A percentile compares a stretch with the other conserved stretches of the same genome.
Evolutionary conservation across 2,888 invertebrate species (phyloP).

Genomic region (Conchocele bisecta): DNA sequence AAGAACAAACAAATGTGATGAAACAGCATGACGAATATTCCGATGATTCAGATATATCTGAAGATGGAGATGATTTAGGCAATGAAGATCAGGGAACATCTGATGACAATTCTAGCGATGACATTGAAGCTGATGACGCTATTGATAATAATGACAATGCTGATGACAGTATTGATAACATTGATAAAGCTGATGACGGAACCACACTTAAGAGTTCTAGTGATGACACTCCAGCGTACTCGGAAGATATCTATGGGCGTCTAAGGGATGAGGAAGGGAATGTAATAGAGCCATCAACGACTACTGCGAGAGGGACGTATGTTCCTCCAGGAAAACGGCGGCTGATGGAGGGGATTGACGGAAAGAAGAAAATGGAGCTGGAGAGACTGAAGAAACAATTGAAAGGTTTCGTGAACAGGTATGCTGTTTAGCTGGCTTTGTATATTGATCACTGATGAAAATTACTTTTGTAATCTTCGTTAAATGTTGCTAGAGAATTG

Average conservation of each 20-base stretch:
- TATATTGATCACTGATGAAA: neutral
- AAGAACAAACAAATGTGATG: no score
- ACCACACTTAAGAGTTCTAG: conserved; percentile 19
- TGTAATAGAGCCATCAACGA: conserved; percentile 84
- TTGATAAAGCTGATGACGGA: conserved; percentile 12
- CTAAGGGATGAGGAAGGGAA: conserved; percentile 91
- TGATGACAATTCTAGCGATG: conserved; percentile 33
- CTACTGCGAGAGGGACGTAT: conserved; percentile 87
- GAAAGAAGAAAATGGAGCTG: conserved; percentile 85
- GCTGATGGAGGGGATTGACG: conserved; percentile 82
- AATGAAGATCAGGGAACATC: conserved; percentile 56
- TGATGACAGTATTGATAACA: conserved; percentile 6
- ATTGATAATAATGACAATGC: conserved; percentile 51
- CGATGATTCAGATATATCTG: conserved; percentile 86
- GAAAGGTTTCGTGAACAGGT: conserved; percentile 93
- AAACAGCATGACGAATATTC: conserved; percentile 82
- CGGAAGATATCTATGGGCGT: conserved; percentile 95
- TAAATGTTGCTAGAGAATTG: neutral
- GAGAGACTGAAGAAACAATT: conserved; percentile 89
- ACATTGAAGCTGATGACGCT: conserved; percentile 76
- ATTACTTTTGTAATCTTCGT: neutral
- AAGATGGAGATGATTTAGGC: conserved; percentile 84
- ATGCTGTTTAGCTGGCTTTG: no score
- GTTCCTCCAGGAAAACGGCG: conserved; percentile 91
- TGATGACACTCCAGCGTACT: conserved; percentile 25